These are phyloP conservation scores for Anas georgica DNA, from an alignment of 2,797 vertebrate species.

Conservation along the genomic window DNA sequence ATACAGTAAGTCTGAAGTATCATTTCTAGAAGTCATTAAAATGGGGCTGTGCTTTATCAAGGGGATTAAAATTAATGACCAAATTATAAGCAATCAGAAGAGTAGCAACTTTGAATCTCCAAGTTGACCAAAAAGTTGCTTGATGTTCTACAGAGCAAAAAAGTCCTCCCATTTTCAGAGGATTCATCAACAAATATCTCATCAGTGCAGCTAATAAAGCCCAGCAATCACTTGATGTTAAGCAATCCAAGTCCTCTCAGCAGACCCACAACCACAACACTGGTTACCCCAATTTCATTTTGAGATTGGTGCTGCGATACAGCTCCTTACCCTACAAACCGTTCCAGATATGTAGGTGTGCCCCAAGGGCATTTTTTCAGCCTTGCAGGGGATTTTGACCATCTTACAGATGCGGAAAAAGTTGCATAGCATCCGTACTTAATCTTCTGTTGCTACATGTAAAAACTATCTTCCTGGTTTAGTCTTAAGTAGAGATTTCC, in stretches of 20 bases:
- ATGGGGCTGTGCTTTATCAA: background rate
- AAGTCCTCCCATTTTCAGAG: background rate
- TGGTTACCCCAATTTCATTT: background rate
- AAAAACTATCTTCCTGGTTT: background rate
- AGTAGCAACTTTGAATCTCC: background rate
- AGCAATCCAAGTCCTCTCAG: background rate
- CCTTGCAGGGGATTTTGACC: background rate
- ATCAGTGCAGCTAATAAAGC: background rate
- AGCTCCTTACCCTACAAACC: background rate
- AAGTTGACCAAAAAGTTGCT: background rate
- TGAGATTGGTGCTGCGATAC: fast-evolving
- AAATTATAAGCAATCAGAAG: background rate
- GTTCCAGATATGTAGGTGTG: background rate
- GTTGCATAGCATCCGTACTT: background rate
- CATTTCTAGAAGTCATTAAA: background rate
- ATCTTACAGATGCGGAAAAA: background rate
- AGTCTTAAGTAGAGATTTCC: background rate
- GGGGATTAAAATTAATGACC: background rate
- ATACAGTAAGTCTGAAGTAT: background rate
- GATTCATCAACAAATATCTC: background rate
- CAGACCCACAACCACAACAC: background rate
- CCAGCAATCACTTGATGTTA: background rate
- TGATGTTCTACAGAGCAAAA: background rate
- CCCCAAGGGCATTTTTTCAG: fast-evolving
- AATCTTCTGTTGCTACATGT: background rate